A percentile compares a stretch with the other conserved stretches of the same genome.
Evolutionary conservation across 2,888 invertebrate genomes (phyloP).

Genomic region (Mantis religiosa): DNA sequence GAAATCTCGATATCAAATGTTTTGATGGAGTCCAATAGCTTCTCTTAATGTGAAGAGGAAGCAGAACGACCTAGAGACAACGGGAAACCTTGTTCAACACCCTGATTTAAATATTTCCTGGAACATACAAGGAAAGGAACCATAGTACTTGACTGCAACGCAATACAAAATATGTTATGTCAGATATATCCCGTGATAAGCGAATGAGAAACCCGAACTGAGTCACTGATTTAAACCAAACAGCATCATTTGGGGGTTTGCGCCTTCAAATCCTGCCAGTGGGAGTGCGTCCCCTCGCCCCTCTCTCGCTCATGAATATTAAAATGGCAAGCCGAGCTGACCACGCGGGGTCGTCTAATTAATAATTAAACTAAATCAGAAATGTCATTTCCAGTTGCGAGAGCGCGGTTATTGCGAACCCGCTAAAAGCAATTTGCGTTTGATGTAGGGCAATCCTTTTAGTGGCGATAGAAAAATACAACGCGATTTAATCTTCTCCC

Average conservation of each 20-base stretch:
- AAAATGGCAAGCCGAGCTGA: not conserved
- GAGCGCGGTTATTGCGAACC: not conserved
- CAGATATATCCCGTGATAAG: no score
- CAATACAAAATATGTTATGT: no score
- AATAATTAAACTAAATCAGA: not conserved
- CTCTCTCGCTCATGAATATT: not conserved
- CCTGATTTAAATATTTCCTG: no score
- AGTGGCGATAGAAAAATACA: not conserved
- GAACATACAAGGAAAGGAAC: no score
- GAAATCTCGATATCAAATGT: no score
- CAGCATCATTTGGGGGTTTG: not conserved
- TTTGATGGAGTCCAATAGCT: no score
- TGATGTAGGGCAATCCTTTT: not conserved
- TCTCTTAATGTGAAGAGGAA: no score
- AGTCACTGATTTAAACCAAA: not conserved
- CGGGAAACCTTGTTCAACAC: no score
- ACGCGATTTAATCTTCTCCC: not conserved
- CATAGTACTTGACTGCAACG: no score
- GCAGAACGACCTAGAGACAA: no score
- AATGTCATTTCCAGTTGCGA: not conserved
- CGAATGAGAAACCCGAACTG: no score
- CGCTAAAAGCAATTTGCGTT: not conserved
- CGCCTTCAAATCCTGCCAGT: not conserved
- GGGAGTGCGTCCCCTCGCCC: not conserved
- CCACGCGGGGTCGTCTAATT: not conserved